Evolutionary conservation across 2,113 vertebrate genomes (phyloP), one percentile per base, ranked within the genome.

Genomic region (Barbus barbus): DNA sequence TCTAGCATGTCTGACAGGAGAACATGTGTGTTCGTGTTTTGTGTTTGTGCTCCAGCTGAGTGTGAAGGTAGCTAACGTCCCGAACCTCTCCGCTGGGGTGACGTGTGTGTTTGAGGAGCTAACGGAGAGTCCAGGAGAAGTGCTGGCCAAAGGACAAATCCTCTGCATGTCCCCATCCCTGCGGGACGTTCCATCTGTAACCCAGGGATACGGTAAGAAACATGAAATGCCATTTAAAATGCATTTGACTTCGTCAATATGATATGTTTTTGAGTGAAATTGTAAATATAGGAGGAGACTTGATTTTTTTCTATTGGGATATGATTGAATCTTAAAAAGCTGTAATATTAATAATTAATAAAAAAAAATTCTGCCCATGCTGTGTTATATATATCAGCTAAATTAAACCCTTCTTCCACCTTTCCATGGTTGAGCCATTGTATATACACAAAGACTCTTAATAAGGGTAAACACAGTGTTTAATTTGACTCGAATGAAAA

Each of bases 61-160:
- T 0, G 89, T 97, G 28, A 90, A 89, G 20, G 89, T 96, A 63
- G 91, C 89, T 85, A 96, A 96, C 7, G 95, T 95, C 28, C 96
- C 96, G 0, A 92, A 91, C 44, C 93, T 97, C 78, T 94, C 94
- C 0, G 91, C 91, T 0, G 96, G 96, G 0, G 96, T 97, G 69
- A 94, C 92, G 83, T 97, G 96, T 22, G 92, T 96, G 76, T 97
- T 97, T 0, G 94, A 96, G 87, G 93, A 95, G 51, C 92, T 95
- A 82, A 93, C 92, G 0, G 95, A 97, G 84, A 96, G 91, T 0
- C 87, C 94, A 0, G 95, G 94, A 3, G 93, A 95, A 77, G 93
- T 97, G 20, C 89, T 85, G 18, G 78, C 86, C 5, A 88, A 89
- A 80, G 94, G 92, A 77, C 93, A 93, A 76, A 90, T 95, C 81